phyloP scores from a whole-genome alignment of 2,888 invertebrate species.

The Sinopyrophorus schimmeli region DNA sequence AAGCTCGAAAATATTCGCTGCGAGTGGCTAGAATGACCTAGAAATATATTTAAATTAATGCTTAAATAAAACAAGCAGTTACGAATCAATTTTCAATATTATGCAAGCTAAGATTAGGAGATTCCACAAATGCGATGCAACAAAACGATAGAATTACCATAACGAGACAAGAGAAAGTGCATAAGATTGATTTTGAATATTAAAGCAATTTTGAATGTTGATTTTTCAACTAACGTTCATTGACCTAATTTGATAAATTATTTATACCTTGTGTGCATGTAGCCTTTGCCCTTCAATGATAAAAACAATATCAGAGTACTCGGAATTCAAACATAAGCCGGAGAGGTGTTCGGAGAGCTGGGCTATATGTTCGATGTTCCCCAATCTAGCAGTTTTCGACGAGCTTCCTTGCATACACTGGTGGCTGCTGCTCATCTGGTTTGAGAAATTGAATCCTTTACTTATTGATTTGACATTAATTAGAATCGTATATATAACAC shows the following conservation, averaged over 20 bases:
- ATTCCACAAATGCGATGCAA: too few species aligned
- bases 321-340: conserved; percentile 80
- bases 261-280: conserved; percentile 71
- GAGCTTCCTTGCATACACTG: conserved; percentile 47
- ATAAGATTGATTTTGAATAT: too few species aligned
- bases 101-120: too few species aligned
- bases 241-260: too few species aligned
- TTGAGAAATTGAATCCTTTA: too few species aligned
- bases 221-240: too few species aligned
- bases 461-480: too few species aligned
- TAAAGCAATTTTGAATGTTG: too few species aligned
- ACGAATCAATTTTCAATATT: not conserved
- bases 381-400: conserved; percentile 47
- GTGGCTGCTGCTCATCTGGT: conserved; percentile 50
- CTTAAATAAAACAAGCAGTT: not conserved
- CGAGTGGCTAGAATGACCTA: conserved; percentile 89
- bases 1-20: conserved; percentile 92
- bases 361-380: conserved; percentile 68
- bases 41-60: not conserved
- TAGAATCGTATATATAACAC: not conserved
- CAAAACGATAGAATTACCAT: too few species aligned
- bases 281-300: conserved; percentile 78
- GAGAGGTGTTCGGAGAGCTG: conserved; percentile 86
- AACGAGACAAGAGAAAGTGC: too few species aligned
- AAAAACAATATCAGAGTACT: conserved; percentile 89